Base-by-base conservation (phyloP, 2,113 vertebrate species). In the Recurvirostra avosetta region DNA sequence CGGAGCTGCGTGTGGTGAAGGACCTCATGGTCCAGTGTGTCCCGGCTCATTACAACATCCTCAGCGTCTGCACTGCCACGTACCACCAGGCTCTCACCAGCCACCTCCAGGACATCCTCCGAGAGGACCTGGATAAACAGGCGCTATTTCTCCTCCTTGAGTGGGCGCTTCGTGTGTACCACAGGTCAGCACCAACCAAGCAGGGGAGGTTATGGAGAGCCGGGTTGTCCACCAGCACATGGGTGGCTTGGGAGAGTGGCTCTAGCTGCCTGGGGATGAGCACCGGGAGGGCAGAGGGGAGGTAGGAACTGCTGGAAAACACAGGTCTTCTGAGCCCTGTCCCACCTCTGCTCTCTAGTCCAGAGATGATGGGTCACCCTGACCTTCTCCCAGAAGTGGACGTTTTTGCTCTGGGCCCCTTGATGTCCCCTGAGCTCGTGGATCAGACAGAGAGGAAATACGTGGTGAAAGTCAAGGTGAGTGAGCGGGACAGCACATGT, bases 11-110 rank as follows among this genome's bases (percentile, higher is more conserved):
- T 7, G 98, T 98, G 17, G 99, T 99, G 12, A 98, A 99, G 89
- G 98, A 99, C 84, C 95, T 99, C 49, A 97, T 99, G 97, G 99
- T 98, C 70, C 99, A 99, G 87, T 99, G 99, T 1, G 99, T 99
- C 80, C 99, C 99, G 0, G 95, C 98, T 18, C 98, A 99, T 94
- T 99, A 99, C 96, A 96, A 96, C 25, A 97, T 99, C 74, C 98
- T 99, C 17, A 96, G 84, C 1, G 55, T 98, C 38, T 99, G 99
- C 95, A 95, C 98, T 73, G 97, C 93, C 59, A 98, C 98, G 56
- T 99, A 98, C 92, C 99, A 99, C 91, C 97, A 75, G 26, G 98
- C 98, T 85, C 97, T 99, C 79, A 96, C 96, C 15, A 81, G 88
- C 61, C 98, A 99, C 92, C 98, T 99, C 84, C 98, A 98, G 11